Evolutionary conservation across 2,113 vertebrate species (phyloP).

Genomic region (Corythoichthys intestinalis): DNA sequence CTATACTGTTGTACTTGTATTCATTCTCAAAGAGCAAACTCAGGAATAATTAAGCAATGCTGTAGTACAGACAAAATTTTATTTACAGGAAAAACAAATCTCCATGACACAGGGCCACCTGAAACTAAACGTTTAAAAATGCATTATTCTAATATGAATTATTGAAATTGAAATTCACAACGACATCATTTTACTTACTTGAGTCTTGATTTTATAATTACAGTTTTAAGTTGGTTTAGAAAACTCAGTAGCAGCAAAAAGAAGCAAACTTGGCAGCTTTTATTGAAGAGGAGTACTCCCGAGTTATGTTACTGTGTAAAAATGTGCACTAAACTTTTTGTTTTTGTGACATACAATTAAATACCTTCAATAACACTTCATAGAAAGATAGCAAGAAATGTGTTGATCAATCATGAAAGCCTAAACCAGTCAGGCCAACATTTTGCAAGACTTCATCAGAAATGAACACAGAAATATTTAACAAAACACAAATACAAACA

Average conservation of each 20-base stretch:
- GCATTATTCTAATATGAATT: conserved; percentile 30
- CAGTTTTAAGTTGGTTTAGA: neutral
- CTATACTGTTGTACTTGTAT: neutral
- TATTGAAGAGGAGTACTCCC: conserved; percentile 37
- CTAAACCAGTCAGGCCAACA: conserved; percentile 55
- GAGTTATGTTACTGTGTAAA: conserved; percentile 28
- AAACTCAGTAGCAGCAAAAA: neutral
- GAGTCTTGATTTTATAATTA: conserved; percentile 1
- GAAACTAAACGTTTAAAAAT: conserved; percentile 52
- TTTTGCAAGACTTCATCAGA: conserved; percentile 9
- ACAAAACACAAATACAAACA: conserved; percentile 6
- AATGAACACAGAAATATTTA: conserved; percentile 16
- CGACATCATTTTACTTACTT: conserved; percentile 9
- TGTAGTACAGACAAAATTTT: conserved; percentile 49
- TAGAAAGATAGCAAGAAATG: conserved; percentile 33
- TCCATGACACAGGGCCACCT: conserved; percentile 44
- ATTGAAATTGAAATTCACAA: conserved; percentile 36
- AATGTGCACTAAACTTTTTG: conserved; percentile 56
- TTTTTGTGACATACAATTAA: conserved; percentile 25
- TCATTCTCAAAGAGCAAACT: neutral
- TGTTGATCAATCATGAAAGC: conserved; percentile 35
- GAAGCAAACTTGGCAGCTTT: conserved; percentile 13
- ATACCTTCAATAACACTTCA: conserved; percentile 19
- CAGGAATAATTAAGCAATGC: conserved; percentile 4
- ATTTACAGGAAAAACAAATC: conserved; percentile 63